phyloP scores from a whole-genome alignment of 92 coral and sea anemone genomes.

The Epizoanthus scotinus region DNA sequence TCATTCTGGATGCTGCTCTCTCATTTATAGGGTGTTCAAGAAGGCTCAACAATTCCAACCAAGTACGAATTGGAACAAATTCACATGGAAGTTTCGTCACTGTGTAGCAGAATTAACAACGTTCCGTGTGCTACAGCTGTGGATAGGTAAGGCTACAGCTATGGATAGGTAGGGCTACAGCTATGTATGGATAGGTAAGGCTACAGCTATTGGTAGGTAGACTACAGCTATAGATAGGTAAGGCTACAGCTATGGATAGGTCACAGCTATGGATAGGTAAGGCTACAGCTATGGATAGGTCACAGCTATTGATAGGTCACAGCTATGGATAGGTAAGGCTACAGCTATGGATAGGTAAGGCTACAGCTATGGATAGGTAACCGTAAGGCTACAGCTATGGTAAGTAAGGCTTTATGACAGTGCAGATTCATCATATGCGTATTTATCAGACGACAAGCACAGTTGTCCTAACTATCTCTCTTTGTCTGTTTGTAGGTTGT shows the following conservation, averaged over 20 bases:
- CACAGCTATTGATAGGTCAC: too few relatives aligned
- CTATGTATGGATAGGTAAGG: conserved; percentile 84
- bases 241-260: conserved; percentile 81
- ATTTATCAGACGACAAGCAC: too few relatives aligned
- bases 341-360: conserved; percentile 84
- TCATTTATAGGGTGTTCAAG: conserved; percentile 4
- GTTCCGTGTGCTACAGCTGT: conserved; percentile 77
- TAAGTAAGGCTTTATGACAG: conserved; percentile 51
- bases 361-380: conserved; percentile 82
- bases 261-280: conserved; percentile 85
- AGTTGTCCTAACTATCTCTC: not conserved
- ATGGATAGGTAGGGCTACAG: conserved; percentile 81
- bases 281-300: conserved; percentile 85
- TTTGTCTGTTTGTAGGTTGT: conserved; percentile 60
- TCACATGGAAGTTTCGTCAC: conserved; percentile 79
- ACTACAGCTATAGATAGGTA: conserved; percentile 82
- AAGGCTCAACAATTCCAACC: conserved; percentile 78
- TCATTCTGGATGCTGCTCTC: not conserved
- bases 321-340: conserved; percentile 80
- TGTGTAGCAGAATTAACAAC: conserved; percentile 77
- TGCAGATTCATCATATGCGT: not conserved
- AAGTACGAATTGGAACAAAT: conserved; percentile 86
- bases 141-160: conserved; percentile 80
- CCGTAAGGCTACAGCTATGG: conserved; percentile 72
- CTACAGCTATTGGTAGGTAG: conserved; percentile 83